Evolutionary conservation across 2,113 vertebrate species (phyloP), one percentile per base, ranked within the genome.

Genomic region (Australoheros scitulus): DNA sequence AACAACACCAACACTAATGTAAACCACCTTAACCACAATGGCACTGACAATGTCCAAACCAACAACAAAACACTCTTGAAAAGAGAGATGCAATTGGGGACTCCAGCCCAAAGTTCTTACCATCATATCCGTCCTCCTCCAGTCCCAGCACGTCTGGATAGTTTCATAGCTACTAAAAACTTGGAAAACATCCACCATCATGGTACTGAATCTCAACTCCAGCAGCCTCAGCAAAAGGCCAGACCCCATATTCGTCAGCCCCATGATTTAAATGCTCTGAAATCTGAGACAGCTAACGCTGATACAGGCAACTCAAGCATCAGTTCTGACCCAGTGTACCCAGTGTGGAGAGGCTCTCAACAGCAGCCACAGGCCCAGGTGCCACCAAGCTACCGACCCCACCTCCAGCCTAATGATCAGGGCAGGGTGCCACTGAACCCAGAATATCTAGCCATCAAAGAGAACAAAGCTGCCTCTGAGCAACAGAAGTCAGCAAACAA

Each of bases 121-220:
- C 70, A 80, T 74, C 60, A 88, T 47, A 58, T 81, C 11, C 84
- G 74, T 36, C 91, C 92, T 2, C 95, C 94, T 47, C 93, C 92
- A 43, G 92, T 96, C 50, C 95, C 95, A 47, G 6, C 5, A 0
- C 93, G 85, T 1, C 70, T 94, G 0, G 79, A 96, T 38, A 96
- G 95, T 91, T 95, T 83, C 24, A 89, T 85, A 74, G 80, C 88
- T 56, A 87, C 90, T 1, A 96, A 90, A 74, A 94, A 91, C 76
- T 50, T 93, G n/a, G 96, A 95, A 32, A 94, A 88, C 75, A 83
- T 63, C 9, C 91, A 86, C 50, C 85, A 85, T 9, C 85, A 90
- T 1, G 18, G 77, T 6, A 41, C 72, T 61, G 89, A 91, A 38
- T 68, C 79, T 63, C 61, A 89, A 55, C 52, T 84, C 50, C 87